Base-by-base conservation (phyloP, 1,140 invertebrate species). In the Drosophila kurseongensis region DNA sequence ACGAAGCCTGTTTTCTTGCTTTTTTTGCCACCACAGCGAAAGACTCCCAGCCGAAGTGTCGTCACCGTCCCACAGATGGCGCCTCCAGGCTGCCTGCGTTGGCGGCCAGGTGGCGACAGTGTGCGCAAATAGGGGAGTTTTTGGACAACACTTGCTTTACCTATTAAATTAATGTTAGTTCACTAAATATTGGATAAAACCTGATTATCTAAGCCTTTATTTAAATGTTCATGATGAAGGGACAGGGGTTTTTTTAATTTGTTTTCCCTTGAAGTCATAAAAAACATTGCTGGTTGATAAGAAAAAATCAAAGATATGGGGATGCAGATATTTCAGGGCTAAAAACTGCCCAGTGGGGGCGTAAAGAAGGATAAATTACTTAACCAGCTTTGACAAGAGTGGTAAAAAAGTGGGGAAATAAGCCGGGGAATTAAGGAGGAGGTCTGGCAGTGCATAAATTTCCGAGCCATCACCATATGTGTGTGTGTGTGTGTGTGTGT, bases 51-150 rank as follows among this genome's bases (percentile, higher is more conserved):
- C 14, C n/a, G 14, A 14, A 23, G 58, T 86, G 41, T 51, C 27
- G 8, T 12, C 60, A 48, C 75, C 71, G 36, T 14, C 40, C 76
- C 47, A 73, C 54, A 86, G 83, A 68, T 79, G 83, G 84, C 83
- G 84, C 55, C 36, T 8, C 13, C 35, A 0, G 13, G 65, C 6
- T 54, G 36, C 18, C 13, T 8, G 4, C 40, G 27, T 23, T 27
- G 12, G 38, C 41, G 7, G 6, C 23, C 36, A 89, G 83, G 67
- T 83, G 83, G 82, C 82, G 81, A 14, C 40, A 82, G 52, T 32
- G 38, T n/a, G 10, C 10, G 13, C 27, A 13, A 14, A 12, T 1
- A n/a, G 2, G 27, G 12, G 16, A 41, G 44, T n/a, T 38, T 10
- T 48, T 16, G 8, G 2, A 32, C 6, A 32, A 32, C 8, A 7